phyloP scores from a whole-genome alignment of 30 jellyfish, hydroid and myxozoan genomes.

The Turritopsis dohrnii region DNA sequence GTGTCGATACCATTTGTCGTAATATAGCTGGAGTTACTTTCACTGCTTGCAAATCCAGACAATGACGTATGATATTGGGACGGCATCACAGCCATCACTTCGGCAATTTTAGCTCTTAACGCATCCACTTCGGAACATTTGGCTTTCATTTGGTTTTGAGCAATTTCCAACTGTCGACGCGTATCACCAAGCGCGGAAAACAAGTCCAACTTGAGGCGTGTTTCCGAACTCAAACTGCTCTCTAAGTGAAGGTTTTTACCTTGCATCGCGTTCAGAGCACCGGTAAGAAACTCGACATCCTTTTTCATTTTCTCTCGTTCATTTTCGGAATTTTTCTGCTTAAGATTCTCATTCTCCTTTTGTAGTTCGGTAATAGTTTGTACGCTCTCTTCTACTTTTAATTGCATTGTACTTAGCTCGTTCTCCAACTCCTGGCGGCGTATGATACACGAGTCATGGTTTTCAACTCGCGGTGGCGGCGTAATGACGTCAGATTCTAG shows the following conservation, averaged over 20 bases:
- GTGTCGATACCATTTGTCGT: conserved; percentile 23
- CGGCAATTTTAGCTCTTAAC: conserved; percentile 83
- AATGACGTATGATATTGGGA: conserved; percentile 70
- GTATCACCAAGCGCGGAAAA: conserved; percentile 99
- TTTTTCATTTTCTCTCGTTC: conserved; percentile 80
- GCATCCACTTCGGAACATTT: conserved; percentile 86
- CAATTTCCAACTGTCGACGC: conserved; percentile 92
- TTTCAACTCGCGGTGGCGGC: conserved; percentile 51
- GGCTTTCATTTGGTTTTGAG: conserved; percentile 60
- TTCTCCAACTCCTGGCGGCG: conserved; percentile 89
- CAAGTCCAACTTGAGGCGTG: conserved; percentile 89
- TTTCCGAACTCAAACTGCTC: conserved; percentile 95
- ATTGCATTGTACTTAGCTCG: conserved; percentile 60
- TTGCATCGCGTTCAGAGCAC: conserved; percentile 94
- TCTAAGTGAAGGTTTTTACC: conserved; percentile 95
- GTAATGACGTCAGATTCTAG: conserved; percentile 40
- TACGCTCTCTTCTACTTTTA: conserved; percentile 46
- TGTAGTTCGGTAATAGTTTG: conserved; percentile 48
- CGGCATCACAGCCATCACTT: conserved; percentile 99
- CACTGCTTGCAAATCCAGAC: conserved; percentile 45
- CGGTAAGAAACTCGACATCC: conserved; percentile 77
- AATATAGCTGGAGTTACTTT: background rate
- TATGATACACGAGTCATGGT: conserved; percentile 83
- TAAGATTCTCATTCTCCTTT: conserved; percentile 60
- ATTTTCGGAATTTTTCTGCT: conserved; percentile 59